Base-by-base conservation (phyloP, 2,888 invertebrate genomes). In the Leucophora obtusa region DNA sequence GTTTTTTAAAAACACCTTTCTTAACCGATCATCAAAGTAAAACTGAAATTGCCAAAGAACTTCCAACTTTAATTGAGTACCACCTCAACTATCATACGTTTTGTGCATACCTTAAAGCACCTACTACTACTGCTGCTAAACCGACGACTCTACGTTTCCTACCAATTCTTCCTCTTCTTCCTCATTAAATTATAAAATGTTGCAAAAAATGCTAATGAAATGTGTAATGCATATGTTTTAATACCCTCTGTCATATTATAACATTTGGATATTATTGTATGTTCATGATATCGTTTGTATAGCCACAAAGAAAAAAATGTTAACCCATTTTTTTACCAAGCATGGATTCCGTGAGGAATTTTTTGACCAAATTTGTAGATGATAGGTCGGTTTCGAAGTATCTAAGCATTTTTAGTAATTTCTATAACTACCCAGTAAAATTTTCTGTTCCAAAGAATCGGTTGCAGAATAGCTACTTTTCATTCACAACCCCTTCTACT, bases 151-250 rank as follows among this genome's bases (percentile, higher is more conserved):
- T 66, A 65, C 73, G 69, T 81, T 81, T 81, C 81, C 81, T 81
- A 74, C 60, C 69, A 77, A 77, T 73, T 74, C 73, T 68, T 71
- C 70, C 70, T 74, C 65, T 74, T 77, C 70, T 75, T 81, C 77
- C 77, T 81, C 70, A 81, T 77, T 81, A 70, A 81, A 77, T 60
- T 53, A 60, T 47, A 33, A 62, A 73, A 68, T 74, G 51, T 77
- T 70, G 74, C 81, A 81, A 77, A 73, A 77, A 77, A 77, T 77
- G 77, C 77, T 81, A 77, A 81, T 81, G 70, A 77, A 77, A 75
- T 80, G 75, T 75, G 75, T 72, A 80, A 80, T 77, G 80, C 69
- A 68, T 73, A 74, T 81, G 70, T 81, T 77, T 73, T 33, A 71
- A 18, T 60, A 66, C 35, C 47, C 53, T 66, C 14, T 47, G 43